phyloP scores from a whole-genome alignment of 2,113 vertebrate genomes.

The Tylochromis polylepis region DNA sequence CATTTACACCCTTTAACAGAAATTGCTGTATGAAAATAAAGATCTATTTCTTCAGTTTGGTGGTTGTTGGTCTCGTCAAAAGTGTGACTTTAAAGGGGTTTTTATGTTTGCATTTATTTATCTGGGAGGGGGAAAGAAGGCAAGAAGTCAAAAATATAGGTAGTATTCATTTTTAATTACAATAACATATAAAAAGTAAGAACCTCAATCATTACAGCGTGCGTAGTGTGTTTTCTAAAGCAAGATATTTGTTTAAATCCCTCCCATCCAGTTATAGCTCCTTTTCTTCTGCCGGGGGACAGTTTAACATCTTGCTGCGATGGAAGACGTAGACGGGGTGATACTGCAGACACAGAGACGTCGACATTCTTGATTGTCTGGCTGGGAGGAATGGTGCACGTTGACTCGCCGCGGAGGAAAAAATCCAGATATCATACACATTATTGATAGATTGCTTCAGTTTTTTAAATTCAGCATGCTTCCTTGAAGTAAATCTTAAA shows the following conservation, averaged over 20 bases:
- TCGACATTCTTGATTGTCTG: slow-evolving; percentile 67
- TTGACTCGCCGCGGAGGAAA: slow-evolving; percentile 26
- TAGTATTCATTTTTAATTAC: slow-evolving; percentile 72
- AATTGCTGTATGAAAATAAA: slow-evolving; percentile 67
- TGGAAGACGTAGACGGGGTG: slow-evolving; percentile 42
- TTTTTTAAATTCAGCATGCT: background rate
- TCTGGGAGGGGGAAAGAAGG: background rate
- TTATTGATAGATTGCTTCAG: slow-evolving; percentile 1
- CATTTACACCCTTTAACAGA: slow-evolving; percentile 11
- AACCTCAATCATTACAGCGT: slow-evolving; percentile 59
- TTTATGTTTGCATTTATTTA: background rate
- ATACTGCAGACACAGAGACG: slow-evolving; percentile 19
- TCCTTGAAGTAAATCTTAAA: slow-evolving; percentile 1
- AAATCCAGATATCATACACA: slow-evolving; percentile 29
- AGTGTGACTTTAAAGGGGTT: background rate
- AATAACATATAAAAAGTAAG: slow-evolving; percentile 70
- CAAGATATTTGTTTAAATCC: slow-evolving; percentile 16
- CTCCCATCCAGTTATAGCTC: background rate
- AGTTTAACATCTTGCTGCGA: slow-evolving; percentile 19
- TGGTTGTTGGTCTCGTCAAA: background rate
- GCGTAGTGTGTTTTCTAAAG: slow-evolving; percentile 58
- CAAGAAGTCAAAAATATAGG: background rate
- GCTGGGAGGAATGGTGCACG: slow-evolving; percentile 25
- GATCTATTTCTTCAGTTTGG: slow-evolving; percentile 60
- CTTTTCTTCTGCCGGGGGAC: slow-evolving; percentile 4